These are phyloP conservation scores for Scomber japonicus DNA, from an alignment of 2,113 vertebrate genomes.

Conservation along the genomic window DNA sequence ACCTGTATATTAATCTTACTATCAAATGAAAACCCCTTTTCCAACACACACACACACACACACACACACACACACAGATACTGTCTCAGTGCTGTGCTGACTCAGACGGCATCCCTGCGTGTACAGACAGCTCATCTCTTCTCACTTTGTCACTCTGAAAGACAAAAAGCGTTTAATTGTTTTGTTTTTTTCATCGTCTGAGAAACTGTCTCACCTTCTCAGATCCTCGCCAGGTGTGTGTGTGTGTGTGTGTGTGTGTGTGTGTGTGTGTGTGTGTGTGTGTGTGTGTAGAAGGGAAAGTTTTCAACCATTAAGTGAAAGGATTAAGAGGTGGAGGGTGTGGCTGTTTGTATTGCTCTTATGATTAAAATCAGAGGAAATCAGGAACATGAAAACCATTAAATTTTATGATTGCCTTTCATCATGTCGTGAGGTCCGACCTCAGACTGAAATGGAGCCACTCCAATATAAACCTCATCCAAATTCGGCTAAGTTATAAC, in stretches of 20 bases:
- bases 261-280: slow-evolving; percentile 8
- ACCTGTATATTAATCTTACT: slow-evolving; percentile 13
- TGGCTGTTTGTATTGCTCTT: slow-evolving; percentile 31
- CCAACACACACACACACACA: slow-evolving; percentile 15
- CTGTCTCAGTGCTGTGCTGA: neutral
- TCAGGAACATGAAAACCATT: neutral
- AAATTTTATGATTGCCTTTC: no score
- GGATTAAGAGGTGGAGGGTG: slow-evolving; percentile 46
- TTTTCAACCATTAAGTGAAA: slow-evolving; percentile 7
- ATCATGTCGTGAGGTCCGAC: neutral
- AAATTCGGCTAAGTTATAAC: no score
- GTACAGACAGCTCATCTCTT: slow-evolving; percentile 46
- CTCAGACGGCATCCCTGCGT: neutral
- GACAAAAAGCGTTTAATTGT: slow-evolving; percentile 15
- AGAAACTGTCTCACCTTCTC: slow-evolving; percentile 42
- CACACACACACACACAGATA: neutral
- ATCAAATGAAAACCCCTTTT: neutral
- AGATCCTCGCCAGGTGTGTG: slow-evolving; percentile 2
- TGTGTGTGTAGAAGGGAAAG: slow-evolving; percentile 28
- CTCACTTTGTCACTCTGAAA: neutral
- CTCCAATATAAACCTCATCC: no score
- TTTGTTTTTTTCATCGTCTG: slow-evolving; percentile 15
- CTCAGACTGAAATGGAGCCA: neutral
- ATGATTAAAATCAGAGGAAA: neutral
- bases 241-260: slow-evolving; percentile 17